These are phyloP conservation scores for Auanema freiburgensis DNA, from an alignment of 2,888 invertebrate species.

Conservation along the genomic window DNA sequence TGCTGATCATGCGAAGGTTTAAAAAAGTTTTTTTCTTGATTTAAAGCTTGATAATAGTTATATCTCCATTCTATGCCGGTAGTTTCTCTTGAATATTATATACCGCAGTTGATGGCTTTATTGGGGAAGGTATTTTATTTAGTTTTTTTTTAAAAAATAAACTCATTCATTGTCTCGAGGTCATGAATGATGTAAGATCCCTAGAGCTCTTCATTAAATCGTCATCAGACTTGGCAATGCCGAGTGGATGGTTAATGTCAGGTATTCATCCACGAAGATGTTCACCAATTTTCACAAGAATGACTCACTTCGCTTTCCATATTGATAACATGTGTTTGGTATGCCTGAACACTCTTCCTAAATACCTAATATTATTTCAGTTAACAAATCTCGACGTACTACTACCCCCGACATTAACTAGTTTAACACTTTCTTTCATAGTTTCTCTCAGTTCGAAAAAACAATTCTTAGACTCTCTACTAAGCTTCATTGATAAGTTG, in stretches of 20 bases:
- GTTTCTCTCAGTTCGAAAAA: conserved; percentile 6
- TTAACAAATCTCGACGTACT: conserved; percentile 29
- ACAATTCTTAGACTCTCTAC: conserved; percentile 13
- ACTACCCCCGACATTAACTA: conserved; percentile 24
- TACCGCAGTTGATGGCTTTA: conserved; percentile 31
- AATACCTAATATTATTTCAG: conserved; percentile 11
- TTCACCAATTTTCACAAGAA: conserved; percentile 16
- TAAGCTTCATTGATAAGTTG: conserved; percentile 25
- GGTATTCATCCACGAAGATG: conserved; percentile 16
- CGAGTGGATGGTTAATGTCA: conserved; percentile 28
- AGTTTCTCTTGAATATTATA: conserved; percentile 33
- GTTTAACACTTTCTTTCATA: conserved; percentile 28
- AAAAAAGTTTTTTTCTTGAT: background rate
- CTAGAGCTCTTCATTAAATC: conserved; percentile 32
- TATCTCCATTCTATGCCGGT: conserved; percentile 38
- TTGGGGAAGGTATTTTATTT: conserved; percentile 7
- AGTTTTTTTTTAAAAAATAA: background rate
- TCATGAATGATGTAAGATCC: conserved; percentile 13
- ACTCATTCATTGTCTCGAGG: conserved; percentile 13
- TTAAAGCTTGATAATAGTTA: conserved; percentile 17
- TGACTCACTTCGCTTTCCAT: conserved; percentile 28
- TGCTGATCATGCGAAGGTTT: background rate
- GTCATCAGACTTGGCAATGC: conserved; percentile 23
- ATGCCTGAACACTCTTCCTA: background rate
- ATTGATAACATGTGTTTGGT: conserved; percentile 30